A percentile compares a stretch with the other conserved stretches of the same genome.
Conservation (phyloP, 2,797 vertebrate species). For the Myotis findleyi region DNA sequence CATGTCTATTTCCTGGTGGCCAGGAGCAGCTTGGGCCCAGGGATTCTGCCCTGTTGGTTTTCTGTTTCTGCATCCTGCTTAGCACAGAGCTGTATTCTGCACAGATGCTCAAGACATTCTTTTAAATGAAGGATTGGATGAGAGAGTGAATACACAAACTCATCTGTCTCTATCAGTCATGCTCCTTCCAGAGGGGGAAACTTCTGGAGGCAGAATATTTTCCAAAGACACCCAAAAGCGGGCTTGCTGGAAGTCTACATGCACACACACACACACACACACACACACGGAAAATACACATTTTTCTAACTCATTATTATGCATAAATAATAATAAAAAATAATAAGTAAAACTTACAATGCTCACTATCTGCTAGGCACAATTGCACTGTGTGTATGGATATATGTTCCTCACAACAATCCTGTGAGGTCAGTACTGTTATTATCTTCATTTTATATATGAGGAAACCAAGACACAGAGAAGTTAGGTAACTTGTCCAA, state of each 20-base stretch:
- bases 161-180: background rate
- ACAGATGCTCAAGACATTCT: background rate
- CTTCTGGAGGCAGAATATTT: background rate
- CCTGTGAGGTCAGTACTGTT: background rate
- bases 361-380: background rate
- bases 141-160: background rate
- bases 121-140: background rate
- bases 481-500: background rate
- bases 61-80: background rate
- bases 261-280: too few species aligned
- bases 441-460: background rate
- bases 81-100: background rate
- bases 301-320: background rate
- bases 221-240: background rate
- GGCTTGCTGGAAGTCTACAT: background rate
- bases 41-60: background rate
- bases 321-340: background rate
- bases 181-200: background rate
- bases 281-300: accelerated
- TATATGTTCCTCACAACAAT: background rate
- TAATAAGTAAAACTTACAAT: background rate
- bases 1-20: background rate
- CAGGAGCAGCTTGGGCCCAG: background rate
- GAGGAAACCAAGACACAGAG: background rate
- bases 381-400: background rate